These are phyloP conservation scores for Morone saxatilis DNA, from an alignment of 2,113 vertebrate species.

Conservation along the genomic window DNA sequence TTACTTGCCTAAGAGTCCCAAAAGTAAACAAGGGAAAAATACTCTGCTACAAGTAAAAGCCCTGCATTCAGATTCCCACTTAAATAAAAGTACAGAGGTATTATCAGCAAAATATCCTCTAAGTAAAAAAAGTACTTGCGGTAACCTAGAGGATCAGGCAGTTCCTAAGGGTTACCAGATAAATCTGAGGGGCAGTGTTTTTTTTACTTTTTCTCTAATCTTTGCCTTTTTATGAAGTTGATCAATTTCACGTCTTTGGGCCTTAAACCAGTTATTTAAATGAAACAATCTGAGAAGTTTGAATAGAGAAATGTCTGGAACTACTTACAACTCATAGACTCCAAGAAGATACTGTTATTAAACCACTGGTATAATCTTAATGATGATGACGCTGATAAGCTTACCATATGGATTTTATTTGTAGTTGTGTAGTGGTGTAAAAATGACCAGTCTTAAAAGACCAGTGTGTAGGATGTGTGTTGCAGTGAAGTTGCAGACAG, in stretches of 20 bases:
- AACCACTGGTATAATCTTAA: too few species aligned
- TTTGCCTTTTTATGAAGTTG: background rate
- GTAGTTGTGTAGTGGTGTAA: too few species aligned
- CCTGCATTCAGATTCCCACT: background rate
- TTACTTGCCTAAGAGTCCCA: constrained; percentile 8
- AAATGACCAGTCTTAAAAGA: too few species aligned
- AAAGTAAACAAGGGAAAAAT: constrained; percentile 1
- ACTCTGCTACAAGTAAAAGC: background rate
- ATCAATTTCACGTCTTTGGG: background rate
- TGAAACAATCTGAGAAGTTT: background rate
- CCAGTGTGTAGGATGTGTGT: too few species aligned
- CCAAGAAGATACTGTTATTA: background rate
- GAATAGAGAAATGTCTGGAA: background rate
- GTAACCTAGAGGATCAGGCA: background rate
- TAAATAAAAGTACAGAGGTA: too few species aligned
- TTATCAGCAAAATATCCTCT: background rate
- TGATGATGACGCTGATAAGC: background rate
- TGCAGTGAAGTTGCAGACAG: too few species aligned
- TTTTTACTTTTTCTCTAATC: background rate
- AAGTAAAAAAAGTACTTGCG: background rate
- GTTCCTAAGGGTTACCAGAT: background rate
- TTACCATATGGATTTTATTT: background rate
- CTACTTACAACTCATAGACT: background rate
- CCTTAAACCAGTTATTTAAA: background rate
- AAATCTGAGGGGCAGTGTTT: background rate